Evolutionary conservation across 92 coral and sea anemone species (phyloP), one percentile per base, ranked within the genome.

Genomic region (Porites lobata): DNA sequence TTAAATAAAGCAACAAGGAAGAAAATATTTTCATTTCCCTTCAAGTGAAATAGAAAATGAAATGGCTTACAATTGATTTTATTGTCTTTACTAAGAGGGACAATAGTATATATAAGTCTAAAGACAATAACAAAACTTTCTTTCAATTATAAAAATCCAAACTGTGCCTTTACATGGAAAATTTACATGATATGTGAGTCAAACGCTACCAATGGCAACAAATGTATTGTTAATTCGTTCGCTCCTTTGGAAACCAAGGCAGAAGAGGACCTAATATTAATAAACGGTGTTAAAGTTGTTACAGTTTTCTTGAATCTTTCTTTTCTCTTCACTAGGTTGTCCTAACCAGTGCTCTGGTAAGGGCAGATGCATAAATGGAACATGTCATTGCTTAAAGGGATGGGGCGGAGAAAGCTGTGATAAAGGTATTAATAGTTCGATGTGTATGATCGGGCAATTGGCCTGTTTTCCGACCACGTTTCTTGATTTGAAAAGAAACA

Each of bases 371-470:
- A 47, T 76, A 4, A 92, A 92, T 65, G 72, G 75, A 59, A 85
- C 95, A 2, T 92, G 95, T 69, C 86, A 56, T 17, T 92, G 95
- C 67, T 84, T 92, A 19, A 78, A 81, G 4, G 93, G 95, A 7
- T 92, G 95, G 95, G 56, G 87, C 15, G 95, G 93, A 13, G 62
- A 50, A 7, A 91, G 78, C 78, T 92, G 95, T 81, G 87, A 90
- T 12, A 82, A 68, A 76, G 95, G 95, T 86, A 80, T 2, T 54
- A 7, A 3, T 9, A 15, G 72, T 20, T 67, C 22, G 22, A 21
- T 21, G 22, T 21, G 69, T 65, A 9, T 65, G 69, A 13, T 65
- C 69, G 69, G 29, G 19, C 22, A 21, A 21, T 21, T 21, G 22
- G 22, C 22, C 22, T 21, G 22, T 21, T 21, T 21, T 21, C 22